Base-by-base conservation (phyloP, 2,888 invertebrate species). In the Athalia circularis region DNA sequence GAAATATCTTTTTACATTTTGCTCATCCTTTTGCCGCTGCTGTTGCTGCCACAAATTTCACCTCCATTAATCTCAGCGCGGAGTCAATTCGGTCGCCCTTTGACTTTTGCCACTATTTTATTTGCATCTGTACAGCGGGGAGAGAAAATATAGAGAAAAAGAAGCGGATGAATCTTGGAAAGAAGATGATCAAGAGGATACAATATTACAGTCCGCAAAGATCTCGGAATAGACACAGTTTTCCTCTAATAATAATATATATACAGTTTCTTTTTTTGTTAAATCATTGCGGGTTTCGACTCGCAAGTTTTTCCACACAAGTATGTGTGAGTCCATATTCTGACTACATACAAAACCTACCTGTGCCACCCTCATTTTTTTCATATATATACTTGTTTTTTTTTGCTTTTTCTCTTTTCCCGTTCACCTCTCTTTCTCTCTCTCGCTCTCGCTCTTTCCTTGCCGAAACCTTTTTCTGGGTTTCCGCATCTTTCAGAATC, bases 341-440 rank as follows among this genome's bases (percentile, higher is more conserved):
- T 67, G 76, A 65, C 47, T 67, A 80, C 79, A 83, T 82, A 82
- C 81, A 80, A 81, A 85, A 84, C 80, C 83, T 85, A 87, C 86
- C 87, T 87, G 87, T 83, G 81, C 81, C 82, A 85, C 84, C 84
- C 83, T 82, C 83, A 83, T 84, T 86, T 87, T 86, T 85, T 84
- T 29, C 29, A 29, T 29, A 29, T 29, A 29, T 29, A 29, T 29
- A 29, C 29, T 29, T 29, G 84, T 80, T 83, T 83, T 83, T 83
- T 83, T 72, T 13, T 48, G 11, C 47, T 43, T 76, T 54, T 65
- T 13, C 11, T 47, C 11, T 43, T 48, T 43, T 74, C 13, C 15
- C 45, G 77, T 68, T 79, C 80, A 81, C 82, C 82, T 29, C 80
- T 82, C 50, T 50, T 47, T 57, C 54, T n/a, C 43, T 52, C 68